A percentile compares a stretch with the other conserved stretches of the same genome.
These are phyloP conservation scores for Pantherophis guttatus DNA, from an alignment of 2,113 vertebrate genomes.

Conservation along the genomic window DNA sequence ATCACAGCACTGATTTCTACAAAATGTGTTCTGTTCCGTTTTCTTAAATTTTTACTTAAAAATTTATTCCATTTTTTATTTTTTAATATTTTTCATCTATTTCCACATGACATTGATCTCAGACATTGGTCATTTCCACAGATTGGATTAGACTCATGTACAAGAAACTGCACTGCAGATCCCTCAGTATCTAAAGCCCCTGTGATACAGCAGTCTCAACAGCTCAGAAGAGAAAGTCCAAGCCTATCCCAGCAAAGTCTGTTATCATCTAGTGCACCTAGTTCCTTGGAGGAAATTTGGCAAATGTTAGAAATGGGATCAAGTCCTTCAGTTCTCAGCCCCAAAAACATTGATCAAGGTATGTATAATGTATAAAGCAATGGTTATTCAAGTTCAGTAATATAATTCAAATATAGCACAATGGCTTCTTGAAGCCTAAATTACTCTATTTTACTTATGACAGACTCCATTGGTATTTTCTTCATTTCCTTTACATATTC, in stretches of 20 bases:
- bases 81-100: background rate
- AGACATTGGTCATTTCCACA: constrained; percentile 31
- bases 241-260: constrained; percentile 27
- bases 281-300: constrained; percentile 77
- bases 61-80: background rate
- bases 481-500: background rate
- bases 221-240: background rate
- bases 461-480: background rate
- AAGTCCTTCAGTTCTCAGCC: constrained; percentile 65
- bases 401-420: background rate
- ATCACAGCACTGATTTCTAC: background rate
- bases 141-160: constrained; percentile 21
- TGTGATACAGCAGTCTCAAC: constrained; percentile 26
- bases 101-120: constrained; percentile 3
- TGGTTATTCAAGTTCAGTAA: background rate
- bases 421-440: background rate
- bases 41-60: background rate
- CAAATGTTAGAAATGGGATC: constrained; percentile 70
- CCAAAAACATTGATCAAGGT: constrained; percentile 63
- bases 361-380: constrained; percentile 24
- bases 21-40: background rate
- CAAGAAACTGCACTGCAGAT: constrained; percentile 10
- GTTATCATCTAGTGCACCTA: constrained; percentile 55
- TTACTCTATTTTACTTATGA: background rate
- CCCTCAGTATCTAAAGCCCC: constrained; percentile 56